These are phyloP conservation scores for Choloepus didactylus DNA, from an alignment of 2,797 vertebrate species.

Conservation along the genomic window DNA sequence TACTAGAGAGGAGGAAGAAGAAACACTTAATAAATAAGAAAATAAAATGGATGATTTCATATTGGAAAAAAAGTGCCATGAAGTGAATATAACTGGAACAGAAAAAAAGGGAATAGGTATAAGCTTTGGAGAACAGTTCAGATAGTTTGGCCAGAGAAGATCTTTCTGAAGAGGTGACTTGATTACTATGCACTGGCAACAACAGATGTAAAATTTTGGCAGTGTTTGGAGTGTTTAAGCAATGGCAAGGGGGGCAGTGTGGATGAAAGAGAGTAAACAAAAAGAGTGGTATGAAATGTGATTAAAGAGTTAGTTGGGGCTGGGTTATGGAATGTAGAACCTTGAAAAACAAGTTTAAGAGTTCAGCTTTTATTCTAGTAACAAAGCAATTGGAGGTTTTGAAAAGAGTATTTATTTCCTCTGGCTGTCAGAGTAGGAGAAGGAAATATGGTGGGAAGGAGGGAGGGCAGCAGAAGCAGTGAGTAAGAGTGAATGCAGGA, in stretches of 20 bases:
- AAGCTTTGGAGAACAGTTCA: background rate
- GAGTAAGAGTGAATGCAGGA: background rate
- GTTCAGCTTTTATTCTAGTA: background rate
- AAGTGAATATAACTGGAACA: background rate
- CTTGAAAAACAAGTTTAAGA: background rate
- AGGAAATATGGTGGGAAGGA: background rate
- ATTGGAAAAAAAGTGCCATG: background rate
- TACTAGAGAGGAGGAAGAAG: background rate
- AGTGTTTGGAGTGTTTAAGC: background rate
- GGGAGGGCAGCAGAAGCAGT: rapidly evolving
- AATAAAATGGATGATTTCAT: background rate
- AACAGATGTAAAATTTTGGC: background rate
- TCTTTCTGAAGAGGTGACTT: background rate
- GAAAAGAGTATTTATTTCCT: background rate
- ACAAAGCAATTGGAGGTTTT: background rate
- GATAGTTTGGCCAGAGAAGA: background rate
- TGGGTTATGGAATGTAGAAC: background rate
- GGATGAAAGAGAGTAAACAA: background rate
- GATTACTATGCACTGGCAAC: background rate
- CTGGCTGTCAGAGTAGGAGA: background rate
- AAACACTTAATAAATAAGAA: background rate
- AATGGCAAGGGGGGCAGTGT: background rate
- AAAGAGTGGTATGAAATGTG: background rate
- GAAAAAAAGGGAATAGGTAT: background rate
- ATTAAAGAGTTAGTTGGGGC: background rate